Percentiles rank a stretch among this genome's conserved stretches.
These are phyloP conservation scores for Mystacides longicornis DNA, from an alignment of 2,888 invertebrate genomes.

Conservation along the genomic window DNA sequence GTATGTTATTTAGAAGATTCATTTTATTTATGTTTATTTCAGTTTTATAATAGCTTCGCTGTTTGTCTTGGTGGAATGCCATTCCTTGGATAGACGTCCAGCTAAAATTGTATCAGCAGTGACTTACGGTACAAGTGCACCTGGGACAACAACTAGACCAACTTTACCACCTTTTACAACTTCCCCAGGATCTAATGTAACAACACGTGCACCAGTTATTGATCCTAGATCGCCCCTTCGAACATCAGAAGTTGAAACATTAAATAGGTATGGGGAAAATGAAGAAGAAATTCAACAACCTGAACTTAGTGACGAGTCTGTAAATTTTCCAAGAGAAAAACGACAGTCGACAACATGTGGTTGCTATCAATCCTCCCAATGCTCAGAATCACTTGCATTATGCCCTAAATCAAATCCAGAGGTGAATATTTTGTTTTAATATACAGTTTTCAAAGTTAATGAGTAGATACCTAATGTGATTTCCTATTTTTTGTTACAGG, in stretches of 20 bases:
- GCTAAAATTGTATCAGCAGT: constrained; percentile 19
- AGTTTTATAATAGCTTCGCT: neutral
- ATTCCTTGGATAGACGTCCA: constrained; percentile 7
- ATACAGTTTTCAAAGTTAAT: no score
- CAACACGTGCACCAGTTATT: constrained; percentile 10
- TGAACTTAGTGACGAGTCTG: neutral
- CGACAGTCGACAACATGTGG: constrained; percentile 30
- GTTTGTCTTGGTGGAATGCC: neutral
- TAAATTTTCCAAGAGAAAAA: constrained; percentile 9
- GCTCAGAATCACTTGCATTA: no score
- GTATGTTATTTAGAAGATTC: no score
- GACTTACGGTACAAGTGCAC: constrained; percentile 11
- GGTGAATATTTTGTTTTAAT: no score
- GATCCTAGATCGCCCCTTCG: constrained; percentile 2
- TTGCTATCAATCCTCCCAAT: constrained; percentile 40
- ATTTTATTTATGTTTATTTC: neutral
- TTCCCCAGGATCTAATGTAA: constrained; percentile 21
- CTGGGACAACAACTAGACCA: constrained; percentile 11
- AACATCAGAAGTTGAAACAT: constrained; percentile 30
- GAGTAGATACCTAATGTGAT: no score
- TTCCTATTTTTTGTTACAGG: no score
- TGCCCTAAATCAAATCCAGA: no score
- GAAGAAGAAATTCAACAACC: constrained; percentile 26
- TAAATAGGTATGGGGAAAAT: constrained; percentile 17
- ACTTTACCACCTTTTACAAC: neutral